A percentile compares a stretch with the other conserved stretches of the same genome.
phyloP scores from a whole-genome alignment of 92 coral and sea anemone species.

The Metridium senile region DNA sequence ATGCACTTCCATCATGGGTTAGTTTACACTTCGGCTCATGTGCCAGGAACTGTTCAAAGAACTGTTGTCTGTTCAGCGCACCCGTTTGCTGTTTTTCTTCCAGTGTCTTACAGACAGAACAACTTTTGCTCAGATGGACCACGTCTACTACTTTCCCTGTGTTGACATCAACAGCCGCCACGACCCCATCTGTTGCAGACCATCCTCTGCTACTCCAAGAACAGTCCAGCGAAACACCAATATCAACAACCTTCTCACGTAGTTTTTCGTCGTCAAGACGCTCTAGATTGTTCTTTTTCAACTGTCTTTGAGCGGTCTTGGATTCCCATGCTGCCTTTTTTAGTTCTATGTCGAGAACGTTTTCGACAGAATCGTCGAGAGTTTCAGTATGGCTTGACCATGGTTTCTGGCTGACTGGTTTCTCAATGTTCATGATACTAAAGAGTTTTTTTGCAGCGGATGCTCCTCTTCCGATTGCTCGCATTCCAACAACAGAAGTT shows the following conservation, averaged over 20 bases:
- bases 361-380: constrained; percentile 13
- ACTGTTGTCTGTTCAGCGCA: not conserved
- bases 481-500: constrained; percentile 47
- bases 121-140: constrained; percentile 17
- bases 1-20: not conserved
- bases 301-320: constrained; percentile 15
- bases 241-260: constrained; percentile 22
- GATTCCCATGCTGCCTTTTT: constrained; percentile 39
- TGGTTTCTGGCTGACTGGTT: constrained; percentile 31
- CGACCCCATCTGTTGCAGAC: constrained; percentile 49
- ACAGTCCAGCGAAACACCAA: constrained; percentile 46
- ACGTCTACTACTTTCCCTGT: constrained; percentile 61
- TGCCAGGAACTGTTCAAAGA: not conserved
- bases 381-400: constrained; percentile 44
- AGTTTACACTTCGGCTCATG: not conserved
- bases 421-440: constrained; percentile 38
- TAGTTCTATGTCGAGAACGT: constrained; percentile 31
- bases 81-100: not conserved
- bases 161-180: constrained; percentile 44
- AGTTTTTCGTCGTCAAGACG: constrained; percentile 37
- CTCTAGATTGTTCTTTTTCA: constrained; percentile 19
- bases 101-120: not conserved
- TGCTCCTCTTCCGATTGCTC: constrained; percentile 50
- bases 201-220: constrained; percentile 64
- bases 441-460: constrained; percentile 50